Conservation (phyloP, 2,888 invertebrate species). For the Blera fallax region DNA sequence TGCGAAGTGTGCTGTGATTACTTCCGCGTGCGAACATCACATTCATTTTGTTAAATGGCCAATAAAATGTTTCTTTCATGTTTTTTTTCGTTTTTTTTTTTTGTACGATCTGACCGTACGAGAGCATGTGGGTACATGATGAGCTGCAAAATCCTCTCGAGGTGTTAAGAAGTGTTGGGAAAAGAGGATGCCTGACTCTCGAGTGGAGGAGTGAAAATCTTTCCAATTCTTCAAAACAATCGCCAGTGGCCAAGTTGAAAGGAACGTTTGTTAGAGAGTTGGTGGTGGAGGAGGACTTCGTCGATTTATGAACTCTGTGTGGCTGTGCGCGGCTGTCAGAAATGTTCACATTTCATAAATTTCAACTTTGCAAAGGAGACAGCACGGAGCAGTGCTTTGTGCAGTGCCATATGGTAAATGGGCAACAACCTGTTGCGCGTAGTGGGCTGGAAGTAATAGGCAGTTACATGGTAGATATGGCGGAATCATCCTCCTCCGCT, state of each 20-base stretch:
- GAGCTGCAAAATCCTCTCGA: neutral
- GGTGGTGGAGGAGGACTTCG: constrained; percentile 36
- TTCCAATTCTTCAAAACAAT: constrained; percentile 62
- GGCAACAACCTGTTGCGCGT: constrained; percentile 64
- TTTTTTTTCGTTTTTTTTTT: constrained; percentile 3
- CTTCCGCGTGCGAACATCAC: constrained; percentile 70
- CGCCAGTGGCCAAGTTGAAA: constrained; percentile 64
- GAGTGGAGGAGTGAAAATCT: constrained; percentile 65
- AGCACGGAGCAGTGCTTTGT: neutral
- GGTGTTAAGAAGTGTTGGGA: constrained; percentile 37
- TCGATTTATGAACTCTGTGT: constrained; percentile 68
- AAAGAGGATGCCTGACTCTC: neutral
- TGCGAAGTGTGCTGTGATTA: constrained; percentile 67
- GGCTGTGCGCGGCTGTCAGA: constrained; percentile 66
- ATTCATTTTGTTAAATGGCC: constrained; percentile 65
- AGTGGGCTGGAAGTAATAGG: constrained; percentile 66
- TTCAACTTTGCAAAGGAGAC: constrained; percentile 53
- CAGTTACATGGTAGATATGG: constrained; percentile 41
- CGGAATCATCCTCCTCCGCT: constrained; percentile 55
- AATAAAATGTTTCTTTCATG: constrained; percentile 48
- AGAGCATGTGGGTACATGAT: neutral
- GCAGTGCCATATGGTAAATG: constrained; percentile 62
- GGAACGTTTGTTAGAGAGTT: constrained; percentile 19
- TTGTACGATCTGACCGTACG: neutral
- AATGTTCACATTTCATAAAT: constrained; percentile 71